Evolutionary conservation across 2,888 invertebrate genomes (phyloP).

Genomic region (Hyposoter dolosus): DNA sequence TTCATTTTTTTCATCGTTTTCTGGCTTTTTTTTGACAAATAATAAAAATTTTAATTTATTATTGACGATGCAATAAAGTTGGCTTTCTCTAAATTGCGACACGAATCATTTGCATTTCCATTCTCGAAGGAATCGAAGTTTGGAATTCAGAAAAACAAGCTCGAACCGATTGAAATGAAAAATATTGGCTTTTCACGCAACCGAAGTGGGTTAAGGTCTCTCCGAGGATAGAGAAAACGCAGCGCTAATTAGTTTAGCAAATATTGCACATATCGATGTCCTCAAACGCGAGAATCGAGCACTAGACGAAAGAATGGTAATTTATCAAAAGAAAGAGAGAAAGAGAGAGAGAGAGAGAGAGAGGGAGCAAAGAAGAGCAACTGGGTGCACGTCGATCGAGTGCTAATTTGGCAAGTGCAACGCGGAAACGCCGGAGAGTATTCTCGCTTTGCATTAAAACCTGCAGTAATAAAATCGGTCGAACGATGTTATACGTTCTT

Average conservation of each 20-base stretch:
- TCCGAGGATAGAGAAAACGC: slow-evolving; percentile 46
- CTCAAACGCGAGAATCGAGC: background rate
- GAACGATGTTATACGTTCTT: background rate
- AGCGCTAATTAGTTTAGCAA: slow-evolving; percentile 54
- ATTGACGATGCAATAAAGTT: too few relatives aligned
- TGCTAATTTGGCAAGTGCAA: slow-evolving; percentile 69
- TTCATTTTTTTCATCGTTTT: too few relatives aligned
- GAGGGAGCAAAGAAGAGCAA: background rate
- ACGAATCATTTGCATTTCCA: background rate
- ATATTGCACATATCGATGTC: slow-evolving; percentile 11
- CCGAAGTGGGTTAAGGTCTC: slow-evolving; percentile 51
- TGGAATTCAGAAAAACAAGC: background rate
- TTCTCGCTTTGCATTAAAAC: slow-evolving; percentile 30
- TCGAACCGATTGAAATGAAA: background rate
- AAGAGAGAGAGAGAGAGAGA: background rate
- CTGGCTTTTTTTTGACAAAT: background rate
- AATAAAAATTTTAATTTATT: too few relatives aligned
- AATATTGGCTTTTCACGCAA: slow-evolving; percentile 17
- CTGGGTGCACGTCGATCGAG: slow-evolving; percentile 57
- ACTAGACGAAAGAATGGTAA: background rate
- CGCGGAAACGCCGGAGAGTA: slow-evolving; percentile 37
- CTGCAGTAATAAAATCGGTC: slow-evolving; percentile 2
- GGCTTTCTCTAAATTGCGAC: too few relatives aligned
- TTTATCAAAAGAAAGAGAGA: background rate
- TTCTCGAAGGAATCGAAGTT: background rate